Conservation (phyloP, 2,113 vertebrate species). For the Gopherus evgoodei region DNA sequence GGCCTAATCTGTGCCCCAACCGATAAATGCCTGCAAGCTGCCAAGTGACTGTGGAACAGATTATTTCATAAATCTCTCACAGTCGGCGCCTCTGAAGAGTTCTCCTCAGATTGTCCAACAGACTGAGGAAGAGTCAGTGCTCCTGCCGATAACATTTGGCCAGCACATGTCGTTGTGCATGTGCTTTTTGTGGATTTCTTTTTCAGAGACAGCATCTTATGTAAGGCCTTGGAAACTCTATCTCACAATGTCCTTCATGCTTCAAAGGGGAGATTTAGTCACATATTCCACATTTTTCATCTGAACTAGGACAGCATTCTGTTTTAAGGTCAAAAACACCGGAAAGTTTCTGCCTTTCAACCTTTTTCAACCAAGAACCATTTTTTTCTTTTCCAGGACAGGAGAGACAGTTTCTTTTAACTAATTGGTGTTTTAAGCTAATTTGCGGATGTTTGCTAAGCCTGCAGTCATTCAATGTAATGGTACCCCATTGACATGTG, state of each 20-base stretch:
- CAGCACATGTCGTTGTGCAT: neutral
- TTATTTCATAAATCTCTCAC: neutral
- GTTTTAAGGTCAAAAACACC: neutral
- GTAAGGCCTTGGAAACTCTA: neutral
- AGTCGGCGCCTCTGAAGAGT: neutral
- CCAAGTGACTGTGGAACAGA: neutral
- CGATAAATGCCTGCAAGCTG: neutral
- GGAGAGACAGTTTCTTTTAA: neutral
- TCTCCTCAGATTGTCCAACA: neutral
- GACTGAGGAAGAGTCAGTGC: neutral
- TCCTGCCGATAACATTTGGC: neutral
- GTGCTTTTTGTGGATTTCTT: neutral
- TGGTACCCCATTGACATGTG: neutral
- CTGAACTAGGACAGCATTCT: neutral
- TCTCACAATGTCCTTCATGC: neutral
- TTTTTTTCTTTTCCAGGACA: neutral
- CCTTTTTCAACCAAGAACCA: neutral
- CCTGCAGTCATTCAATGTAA: neutral
- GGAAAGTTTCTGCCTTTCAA: neutral
- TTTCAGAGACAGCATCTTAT: neutral
- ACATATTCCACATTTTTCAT: neutral
- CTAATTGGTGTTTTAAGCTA: neutral
- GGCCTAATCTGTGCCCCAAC: neutral
- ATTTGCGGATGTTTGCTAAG: neutral
- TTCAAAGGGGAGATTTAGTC: neutral